Percentiles rank a stretch among this genome's conserved stretches.
Conservation (phyloP, 2,113 vertebrate species). For the Heterochromis multidens region DNA sequence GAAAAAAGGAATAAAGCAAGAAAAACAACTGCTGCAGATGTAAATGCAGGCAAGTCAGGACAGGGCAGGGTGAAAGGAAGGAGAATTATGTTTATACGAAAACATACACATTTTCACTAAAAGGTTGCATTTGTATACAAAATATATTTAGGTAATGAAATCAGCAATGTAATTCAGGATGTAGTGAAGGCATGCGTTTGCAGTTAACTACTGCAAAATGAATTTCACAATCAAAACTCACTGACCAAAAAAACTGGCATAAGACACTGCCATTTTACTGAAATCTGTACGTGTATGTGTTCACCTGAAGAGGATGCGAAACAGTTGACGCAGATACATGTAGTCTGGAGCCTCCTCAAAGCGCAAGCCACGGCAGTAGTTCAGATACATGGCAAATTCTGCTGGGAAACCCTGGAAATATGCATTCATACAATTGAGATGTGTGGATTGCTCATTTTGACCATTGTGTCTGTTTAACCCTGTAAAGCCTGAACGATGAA, state of each 20-base stretch:
- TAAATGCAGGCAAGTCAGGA: not conserved
- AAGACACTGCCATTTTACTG: not conserved
- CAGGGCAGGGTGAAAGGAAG: not conserved
- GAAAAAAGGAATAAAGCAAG: not conserved
- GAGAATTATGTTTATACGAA: not conserved
- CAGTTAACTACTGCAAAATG: not conserved
- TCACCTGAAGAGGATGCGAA: slow-evolving; percentile 99
- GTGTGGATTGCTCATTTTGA: not conserved
- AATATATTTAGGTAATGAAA: not conserved
- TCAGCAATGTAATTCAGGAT: not conserved
- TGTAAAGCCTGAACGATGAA: not conserved
- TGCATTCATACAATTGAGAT: not conserved
- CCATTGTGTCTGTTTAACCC: not conserved
- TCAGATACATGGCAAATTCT: slow-evolving; percentile 99
- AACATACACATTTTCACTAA: not conserved
- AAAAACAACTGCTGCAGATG: not conserved
- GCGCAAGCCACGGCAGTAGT: slow-evolving; percentile 98
- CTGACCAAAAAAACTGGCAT: not conserved
- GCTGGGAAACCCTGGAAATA: slow-evolving; percentile 90
- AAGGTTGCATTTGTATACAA: not conserved
- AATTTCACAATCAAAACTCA: not conserved
- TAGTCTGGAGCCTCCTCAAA: slow-evolving; percentile 99
- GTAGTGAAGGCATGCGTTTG: not conserved
- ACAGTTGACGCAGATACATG: slow-evolving; percentile 99
- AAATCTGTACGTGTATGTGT: rapidly evolving